Percentiles rank a stretch among this genome's conserved stretches.
Evolutionary conservation across 1,140 invertebrate species (phyloP).

Genomic region (Lordiphosa clarofinis): DNA sequence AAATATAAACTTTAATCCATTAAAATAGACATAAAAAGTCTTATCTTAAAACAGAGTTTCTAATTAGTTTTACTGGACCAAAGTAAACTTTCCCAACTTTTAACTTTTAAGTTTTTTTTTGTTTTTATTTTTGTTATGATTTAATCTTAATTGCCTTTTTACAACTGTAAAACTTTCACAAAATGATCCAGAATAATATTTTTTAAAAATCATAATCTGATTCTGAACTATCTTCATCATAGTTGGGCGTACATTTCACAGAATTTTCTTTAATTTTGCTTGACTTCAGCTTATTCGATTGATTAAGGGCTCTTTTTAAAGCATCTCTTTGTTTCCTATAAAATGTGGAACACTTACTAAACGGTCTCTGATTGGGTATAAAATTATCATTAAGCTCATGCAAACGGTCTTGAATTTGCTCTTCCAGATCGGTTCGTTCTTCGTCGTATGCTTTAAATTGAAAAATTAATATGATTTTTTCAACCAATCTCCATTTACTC

Average conservation of each 20-base stretch:
- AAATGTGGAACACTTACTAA: not conserved
- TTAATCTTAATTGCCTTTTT: too few relatives aligned
- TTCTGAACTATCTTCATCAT: not conserved
- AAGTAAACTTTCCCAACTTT: too few relatives aligned
- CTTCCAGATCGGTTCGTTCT: conserved; percentile 15
- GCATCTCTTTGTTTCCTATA: conserved; percentile 3
- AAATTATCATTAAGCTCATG: not conserved
- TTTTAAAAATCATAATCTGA: not conserved
- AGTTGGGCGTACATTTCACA: not conserved
- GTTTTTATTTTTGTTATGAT: too few relatives aligned
- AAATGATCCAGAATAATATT: too few relatives aligned
- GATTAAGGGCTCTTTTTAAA: not conserved
- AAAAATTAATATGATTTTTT: not conserved
- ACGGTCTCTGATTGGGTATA: not conserved
- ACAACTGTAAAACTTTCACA: too few relatives aligned
- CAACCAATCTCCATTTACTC: not conserved
- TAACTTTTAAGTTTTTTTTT: too few relatives aligned
- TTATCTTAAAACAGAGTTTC: too few relatives aligned
- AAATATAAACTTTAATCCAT: too few relatives aligned
- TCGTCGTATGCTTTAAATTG: not conserved
- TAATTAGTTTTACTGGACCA: too few relatives aligned
- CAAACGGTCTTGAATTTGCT: conserved; percentile 8
- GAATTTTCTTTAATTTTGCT: not conserved
- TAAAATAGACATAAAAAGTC: too few relatives aligned
- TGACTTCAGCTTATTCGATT: conserved; percentile 9